Base-by-base conservation (phyloP, 2,888 invertebrate species). In the Rhagium mordax region DNA sequence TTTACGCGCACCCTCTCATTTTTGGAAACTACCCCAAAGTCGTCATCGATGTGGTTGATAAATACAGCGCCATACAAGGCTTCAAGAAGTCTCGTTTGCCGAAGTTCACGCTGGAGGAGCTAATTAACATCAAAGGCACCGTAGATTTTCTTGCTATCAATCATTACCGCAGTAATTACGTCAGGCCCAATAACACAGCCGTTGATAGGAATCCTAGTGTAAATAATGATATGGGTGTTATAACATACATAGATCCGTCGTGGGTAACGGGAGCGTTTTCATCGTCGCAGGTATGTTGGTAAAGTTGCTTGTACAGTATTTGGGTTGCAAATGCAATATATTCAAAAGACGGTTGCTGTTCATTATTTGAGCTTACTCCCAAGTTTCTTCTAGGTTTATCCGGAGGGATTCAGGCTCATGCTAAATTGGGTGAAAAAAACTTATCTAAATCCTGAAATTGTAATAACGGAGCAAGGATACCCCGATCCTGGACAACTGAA, bases 101-200 rank as follows among this genome's bases (percentile, higher is more conserved):
- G 0, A 82, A 82, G 69, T 92, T 93, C 81, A 91, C 91, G 0
- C 16, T 81, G 0, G 88, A 90, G n/a, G 93, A 94, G 87, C 87
- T 93, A 4, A 83, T 87, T 6, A 86, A 88, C 65, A 90, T 94
- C 24, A 87, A 85, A 24, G 92, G 90, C 0, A 91, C 94, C 0
- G 89, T 89, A 0, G 95, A 96, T 84, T 94, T 93, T 85, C 88
- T 95, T 68, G 94, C 94, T 0, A 84, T 95, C 10, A 95, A 95
- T 84, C 91, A 93, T 71, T 96, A 96, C 83, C 92, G 94, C 0
- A 89, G 92, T 0, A 87, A 88, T 77, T 79, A 92, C 79, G 89
- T 87, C 90, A 48, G 15, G n/a, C 64, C 49, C 5, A 27, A 27
- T 5, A 66, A 68, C 20, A 65, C 70, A 0, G 71, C 21, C 4